Conservation (phyloP, 2,113 vertebrate genomes). For the Myiagra hebetior region DNA sequence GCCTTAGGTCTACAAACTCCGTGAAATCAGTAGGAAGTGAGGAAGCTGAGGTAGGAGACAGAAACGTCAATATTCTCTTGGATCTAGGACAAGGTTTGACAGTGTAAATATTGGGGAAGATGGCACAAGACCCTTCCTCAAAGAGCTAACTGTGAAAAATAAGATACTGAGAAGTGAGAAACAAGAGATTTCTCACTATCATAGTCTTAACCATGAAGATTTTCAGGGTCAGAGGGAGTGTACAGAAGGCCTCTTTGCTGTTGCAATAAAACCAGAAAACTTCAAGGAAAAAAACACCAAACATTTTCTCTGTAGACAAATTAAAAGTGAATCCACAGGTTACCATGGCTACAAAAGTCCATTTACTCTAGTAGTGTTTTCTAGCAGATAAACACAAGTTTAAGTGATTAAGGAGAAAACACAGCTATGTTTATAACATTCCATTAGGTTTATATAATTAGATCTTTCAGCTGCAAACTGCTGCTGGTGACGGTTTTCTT, state of each 20-base stretch:
- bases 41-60: not conserved
- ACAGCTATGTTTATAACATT: not conserved
- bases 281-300: not conserved
- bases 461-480: not conserved
- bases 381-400: conserved; percentile 3
- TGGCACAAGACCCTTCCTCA: not conserved
- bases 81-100: not conserved
- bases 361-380: conserved; percentile 22
- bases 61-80: not conserved
- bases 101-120: not conserved
- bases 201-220: not conserved
- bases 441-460: not conserved
- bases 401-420: conserved; percentile 19
- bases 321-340: conserved; percentile 21
- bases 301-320: not conserved
- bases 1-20: not conserved
- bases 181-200: not conserved
- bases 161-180: not conserved
- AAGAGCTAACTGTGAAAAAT: not conserved
- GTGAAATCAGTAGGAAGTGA: not conserved
- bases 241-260: not conserved
- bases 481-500: not conserved
- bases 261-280: not conserved
- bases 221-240: not conserved
- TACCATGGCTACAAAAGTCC: conserved; percentile 37